These are phyloP conservation scores for Drosophila guanche DNA, from an alignment of 1,140 invertebrate genomes.

Conservation along the genomic window DNA sequence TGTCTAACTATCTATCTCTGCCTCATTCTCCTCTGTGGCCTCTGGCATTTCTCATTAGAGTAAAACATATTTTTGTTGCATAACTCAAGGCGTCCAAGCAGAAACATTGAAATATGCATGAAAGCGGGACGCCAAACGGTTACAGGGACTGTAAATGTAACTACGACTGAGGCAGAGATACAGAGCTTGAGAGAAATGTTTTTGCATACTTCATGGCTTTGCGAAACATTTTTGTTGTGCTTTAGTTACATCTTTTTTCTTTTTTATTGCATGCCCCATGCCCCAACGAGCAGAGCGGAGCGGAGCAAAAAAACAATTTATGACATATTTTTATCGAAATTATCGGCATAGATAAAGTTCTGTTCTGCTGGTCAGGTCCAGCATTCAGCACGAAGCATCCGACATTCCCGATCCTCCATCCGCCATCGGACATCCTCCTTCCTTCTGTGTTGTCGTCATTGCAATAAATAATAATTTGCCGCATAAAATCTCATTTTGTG, in stretches of 20 bases:
- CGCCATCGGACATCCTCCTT: not conserved
- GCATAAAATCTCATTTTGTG: slow-evolving; percentile 52
- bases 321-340: slow-evolving; percentile 58
- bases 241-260: slow-evolving; percentile 21
- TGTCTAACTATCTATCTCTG: not conserved
- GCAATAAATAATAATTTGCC: slow-evolving; percentile 63
- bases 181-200: not conserved
- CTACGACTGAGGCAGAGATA: too few species aligned
- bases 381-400: too few species aligned
- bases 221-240: not conserved
- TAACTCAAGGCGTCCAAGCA: slow-evolving; percentile 40
- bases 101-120: slow-evolving; percentile 38
- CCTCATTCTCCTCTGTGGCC: not conserved
- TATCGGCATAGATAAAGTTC: slow-evolving; percentile 54
- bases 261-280: slow-evolving; percentile 22
- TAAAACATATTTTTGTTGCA: slow-evolving; percentile 42
- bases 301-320: slow-evolving; percentile 48
- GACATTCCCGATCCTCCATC: not conserved
- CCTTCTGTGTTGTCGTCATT: slow-evolving; percentile 6
- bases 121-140: too few species aligned
- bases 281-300: not conserved
- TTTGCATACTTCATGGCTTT: slow-evolving; percentile 22
- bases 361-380: not conserved
- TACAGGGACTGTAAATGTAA: too few species aligned
- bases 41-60: slow-evolving; percentile 40